Base-by-base conservation (phyloP, 2,888 invertebrate genomes). In the Cryptus viduatorius region DNA sequence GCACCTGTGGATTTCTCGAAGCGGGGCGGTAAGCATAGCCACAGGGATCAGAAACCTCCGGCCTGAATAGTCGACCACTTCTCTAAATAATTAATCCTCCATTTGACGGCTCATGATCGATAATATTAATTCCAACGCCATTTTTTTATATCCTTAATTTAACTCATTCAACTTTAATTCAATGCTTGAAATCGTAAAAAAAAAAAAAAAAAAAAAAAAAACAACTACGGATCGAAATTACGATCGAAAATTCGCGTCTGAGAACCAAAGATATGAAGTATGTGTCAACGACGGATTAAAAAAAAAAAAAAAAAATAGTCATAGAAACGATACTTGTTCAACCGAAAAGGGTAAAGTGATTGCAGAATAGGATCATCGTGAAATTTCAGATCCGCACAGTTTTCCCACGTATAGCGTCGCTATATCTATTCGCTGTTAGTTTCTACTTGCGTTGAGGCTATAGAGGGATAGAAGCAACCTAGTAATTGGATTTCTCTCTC, bases 401-500 rank as follows among this genome's bases (percentile, higher is more conserved):
- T 78, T 61, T 78, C 46, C 69, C 48, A 69, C 14, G 56, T 42
- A 68, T 72, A 72, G 24, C 42, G 42, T 16, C 53, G 16, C 50
- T 37, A 71, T 61, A 68, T n/a, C 8, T 72, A 76, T 10, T 56
- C 37, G 37, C 68, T 53, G 72, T 53, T 68, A 73, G 84, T 81
- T 82, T 82, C 65, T 59, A 84, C 69, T 78, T 71, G 59, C 64
- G 64, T 53, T 69, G 59, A 14, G 65, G 65, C 64, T 78, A 73
- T 56, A 69, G 81, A 78, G 69, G 82, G 46, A 79, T 67, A 82
- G 80, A 77, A 84, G 82, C 80, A 83, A 82, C 75, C 80, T 83
- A 86, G 86, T 87, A 87, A 87, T 87, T 87, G 87, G 87, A 87
- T 85, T 87, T 85, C 85, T 86, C 83, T 86, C 83, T 86, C 88